A percentile compares a stretch with the other conserved stretches of the same genome.
These are phyloP conservation scores for Drosophila oshimai DNA, from an alignment of 1,140 invertebrate genomes.

Conservation along the genomic window DNA sequence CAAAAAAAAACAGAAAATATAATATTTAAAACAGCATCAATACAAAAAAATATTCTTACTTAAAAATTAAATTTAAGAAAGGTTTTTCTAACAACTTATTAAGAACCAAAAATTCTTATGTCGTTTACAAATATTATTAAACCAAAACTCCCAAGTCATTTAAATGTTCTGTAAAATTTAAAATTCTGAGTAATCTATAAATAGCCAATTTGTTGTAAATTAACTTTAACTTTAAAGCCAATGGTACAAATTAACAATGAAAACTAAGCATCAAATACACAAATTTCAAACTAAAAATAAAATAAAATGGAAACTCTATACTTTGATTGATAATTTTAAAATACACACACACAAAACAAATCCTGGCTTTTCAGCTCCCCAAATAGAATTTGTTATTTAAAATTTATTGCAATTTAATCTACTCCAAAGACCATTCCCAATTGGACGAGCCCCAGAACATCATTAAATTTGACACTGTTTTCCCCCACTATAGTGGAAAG, in stretches of 20 bases:
- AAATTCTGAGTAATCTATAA: no score
- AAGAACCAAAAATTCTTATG: no score
- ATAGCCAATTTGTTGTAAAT: no score
- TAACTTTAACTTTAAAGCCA: no score
- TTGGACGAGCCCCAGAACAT: conserved; percentile 24
- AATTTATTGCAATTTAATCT: conserved; percentile 33
- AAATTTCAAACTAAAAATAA: not conserved
- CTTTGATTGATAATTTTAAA: not conserved
- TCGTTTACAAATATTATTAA: no score
- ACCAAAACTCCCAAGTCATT: no score
- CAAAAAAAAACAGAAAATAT: no score
- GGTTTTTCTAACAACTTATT: no score
- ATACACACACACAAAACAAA: not conserved
- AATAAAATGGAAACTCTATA: not conserved
- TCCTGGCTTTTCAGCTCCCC: not conserved
- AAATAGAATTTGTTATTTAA: not conserved
- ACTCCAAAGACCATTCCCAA: conserved; percentile 22
- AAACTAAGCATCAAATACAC: not conserved
- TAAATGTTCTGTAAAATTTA: no score
- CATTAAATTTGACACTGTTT: conserved; percentile 71
- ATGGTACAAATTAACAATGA: not conserved
- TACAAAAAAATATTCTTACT: no score
- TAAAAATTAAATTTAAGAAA: no score
- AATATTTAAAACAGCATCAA: no score
- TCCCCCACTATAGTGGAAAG: conserved; percentile 30